Evolutionary conservation across 2,888 invertebrate species (phyloP).

Genomic region (Notocelia uddmanniana): DNA sequence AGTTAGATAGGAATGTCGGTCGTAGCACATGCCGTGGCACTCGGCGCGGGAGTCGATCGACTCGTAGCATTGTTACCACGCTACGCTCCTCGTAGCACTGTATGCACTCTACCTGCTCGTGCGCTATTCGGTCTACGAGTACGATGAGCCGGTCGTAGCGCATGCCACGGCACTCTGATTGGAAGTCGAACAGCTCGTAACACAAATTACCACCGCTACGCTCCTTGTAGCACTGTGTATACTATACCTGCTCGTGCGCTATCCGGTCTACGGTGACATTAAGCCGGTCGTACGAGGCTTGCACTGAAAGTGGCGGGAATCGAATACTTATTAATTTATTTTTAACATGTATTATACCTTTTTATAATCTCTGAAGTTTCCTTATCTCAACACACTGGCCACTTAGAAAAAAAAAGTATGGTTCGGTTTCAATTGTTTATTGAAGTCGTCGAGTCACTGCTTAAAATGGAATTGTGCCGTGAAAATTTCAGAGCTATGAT

Average conservation of each 20-base stretch:
- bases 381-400: no score
- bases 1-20: slow-evolving; percentile 88
- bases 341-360: no score
- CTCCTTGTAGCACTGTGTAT: background rate
- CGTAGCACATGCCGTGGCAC: slow-evolving; percentile 98
- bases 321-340: no score
- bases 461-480: no score
- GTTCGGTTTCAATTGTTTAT: no score
- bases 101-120: slow-evolving; percentile 87
- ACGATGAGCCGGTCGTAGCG: slow-evolving; percentile 96
- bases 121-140: slow-evolving; percentile 93
- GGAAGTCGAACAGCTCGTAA: slow-evolving; percentile 92
- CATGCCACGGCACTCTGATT: slow-evolving; percentile 98
- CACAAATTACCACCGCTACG: background rate
- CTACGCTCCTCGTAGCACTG: background rate
- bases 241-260: slow-evolving; percentile 89
- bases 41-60: slow-evolving; percentile 96
- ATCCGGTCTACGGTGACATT: slow-evolving; percentile 94
- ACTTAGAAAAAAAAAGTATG: no score
- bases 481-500: no score
- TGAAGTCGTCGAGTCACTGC: no score
- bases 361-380: no score
- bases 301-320: no score
- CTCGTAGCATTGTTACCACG: no score
- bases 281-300: no score